Base-by-base conservation (phyloP, 2,888 invertebrate genomes). In the Eupithecia inturbata region DNA sequence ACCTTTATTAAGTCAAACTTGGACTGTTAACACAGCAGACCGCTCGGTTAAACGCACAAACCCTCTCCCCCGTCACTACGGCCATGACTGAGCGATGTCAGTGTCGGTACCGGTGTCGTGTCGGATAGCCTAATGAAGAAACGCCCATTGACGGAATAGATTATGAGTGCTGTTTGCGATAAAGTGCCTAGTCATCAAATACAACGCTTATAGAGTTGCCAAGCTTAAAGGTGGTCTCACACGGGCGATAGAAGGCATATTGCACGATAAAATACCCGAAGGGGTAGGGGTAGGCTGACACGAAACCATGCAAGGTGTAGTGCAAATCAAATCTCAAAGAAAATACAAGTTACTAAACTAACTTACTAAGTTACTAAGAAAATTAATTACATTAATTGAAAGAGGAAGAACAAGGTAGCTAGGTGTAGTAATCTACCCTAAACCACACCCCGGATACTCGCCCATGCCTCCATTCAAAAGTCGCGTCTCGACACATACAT, bases 121-220 rank as follows among this genome's bases (percentile, higher is more conserved):
- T 57, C 57, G 26, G 57, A 57, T 57, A 10, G n/a, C 9, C 26
- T 57, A 26, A 26, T 14, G 26, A 57, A 26, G 12, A 22, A 57
- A 14, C 12, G 14, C 57, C 26, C 26, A 57, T 87, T 86, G 88
- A 90, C 88, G 82, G 86, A 83, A 84, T 85, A 87, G 85, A 88
- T 87, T 86, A 87, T 85, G 84, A 84, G 84, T 82, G 79, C 82
- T 82, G 82, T 84, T 84, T 84, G 84, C 79, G 36, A 36, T 36
- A 36, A 31, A 31, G 31, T 87, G 84, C 81, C 78, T 69, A 80
- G 84, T 87, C 86, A 86, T 86, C 84, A 78, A 77, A 84, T 82
- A 75, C 75, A 73, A 71, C 49, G 33, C 33, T 53, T 31, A 67
- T 16, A 3, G 41, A 31, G 26, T 22, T 68, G 62, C 31, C n/a